Conservation (phyloP, 1,140 invertebrate species). For the Leptinotarsa undecemlineata region DNA sequence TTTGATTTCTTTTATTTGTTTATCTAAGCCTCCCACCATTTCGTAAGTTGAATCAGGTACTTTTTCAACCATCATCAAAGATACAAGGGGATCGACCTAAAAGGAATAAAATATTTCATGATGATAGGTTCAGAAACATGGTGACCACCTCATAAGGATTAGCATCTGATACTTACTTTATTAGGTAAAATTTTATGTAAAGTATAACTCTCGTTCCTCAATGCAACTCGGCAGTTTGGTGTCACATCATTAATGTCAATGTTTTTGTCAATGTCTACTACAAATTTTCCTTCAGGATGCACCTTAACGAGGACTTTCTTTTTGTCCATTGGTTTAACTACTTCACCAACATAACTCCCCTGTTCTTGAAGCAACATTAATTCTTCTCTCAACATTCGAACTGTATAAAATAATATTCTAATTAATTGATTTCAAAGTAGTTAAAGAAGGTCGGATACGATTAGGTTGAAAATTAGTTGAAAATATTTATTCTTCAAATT, state of each 20-base stretch:
- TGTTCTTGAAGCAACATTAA: slow-evolving; percentile 97
- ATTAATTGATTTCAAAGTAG: not conserved
- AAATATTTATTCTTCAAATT: not conserved
- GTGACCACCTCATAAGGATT: no score
- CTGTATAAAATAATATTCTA: slow-evolving; percentile 58
- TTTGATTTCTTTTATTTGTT: slow-evolving; percentile 99
- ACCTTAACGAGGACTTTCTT: slow-evolving; percentile 99
- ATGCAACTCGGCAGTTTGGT: slow-evolving; percentile 95
- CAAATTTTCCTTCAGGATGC: slow-evolving; percentile 99
- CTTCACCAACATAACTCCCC: slow-evolving; percentile 99
- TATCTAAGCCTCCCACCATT: slow-evolving; percentile 99
- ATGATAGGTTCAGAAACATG: no score
- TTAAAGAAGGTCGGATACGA: no score
- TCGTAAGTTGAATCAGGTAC: slow-evolving; percentile 99
- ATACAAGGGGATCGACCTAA: slow-evolving; percentile 96
- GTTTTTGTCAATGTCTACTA: slow-evolving; percentile 99
- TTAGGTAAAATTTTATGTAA: slow-evolving; percentile 99
- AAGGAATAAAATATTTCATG: not conserved
- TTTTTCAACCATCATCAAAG: slow-evolving; percentile 99
- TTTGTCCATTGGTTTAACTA: slow-evolving; percentile 99
- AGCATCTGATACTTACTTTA: slow-evolving; percentile 66
- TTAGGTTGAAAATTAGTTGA: not conserved
- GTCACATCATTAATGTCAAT: slow-evolving; percentile 99
- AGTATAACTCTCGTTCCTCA: slow-evolving; percentile 98
- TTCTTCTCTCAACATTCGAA: slow-evolving; percentile 97